Conservation (phyloP, 2,888 invertebrate genomes). For the Tortrix viridana region DNA sequence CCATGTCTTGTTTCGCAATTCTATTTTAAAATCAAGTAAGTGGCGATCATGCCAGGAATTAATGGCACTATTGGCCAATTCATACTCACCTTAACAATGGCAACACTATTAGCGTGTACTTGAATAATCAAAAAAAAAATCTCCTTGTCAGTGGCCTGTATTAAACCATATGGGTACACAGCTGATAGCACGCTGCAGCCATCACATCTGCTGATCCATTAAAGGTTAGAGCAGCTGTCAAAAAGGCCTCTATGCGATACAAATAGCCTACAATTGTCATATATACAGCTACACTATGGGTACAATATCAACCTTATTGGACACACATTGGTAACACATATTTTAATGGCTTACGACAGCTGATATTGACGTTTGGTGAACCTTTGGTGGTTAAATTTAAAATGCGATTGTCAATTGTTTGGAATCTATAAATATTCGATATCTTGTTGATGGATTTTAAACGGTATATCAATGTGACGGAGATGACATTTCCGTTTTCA, state of each 20-base stretch:
- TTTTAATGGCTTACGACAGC: not conserved
- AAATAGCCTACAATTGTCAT: constrained; percentile 12
- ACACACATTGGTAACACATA: not conserved
- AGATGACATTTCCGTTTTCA: not conserved
- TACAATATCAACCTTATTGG: not conserved
- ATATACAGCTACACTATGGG: not conserved
- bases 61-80: too few relatives aligned
- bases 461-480: not conserved
- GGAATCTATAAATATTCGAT: not conserved
- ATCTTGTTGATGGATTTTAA: constrained; percentile 1
- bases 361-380: not conserved
- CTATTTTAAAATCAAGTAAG: too few relatives aligned
- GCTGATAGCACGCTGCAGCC: not conserved
- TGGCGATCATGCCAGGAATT: too few relatives aligned
- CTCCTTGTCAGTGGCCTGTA: not conserved
- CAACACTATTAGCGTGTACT: too few relatives aligned
- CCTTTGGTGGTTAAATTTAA: not conserved
- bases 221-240: constrained; percentile 36
- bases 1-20: too few relatives aligned
- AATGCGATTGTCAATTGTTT: constrained; percentile 12
- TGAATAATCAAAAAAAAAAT: too few relatives aligned
- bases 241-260: constrained; percentile 20
- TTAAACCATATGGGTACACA: not conserved
- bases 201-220: constrained; percentile 27
- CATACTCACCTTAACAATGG: too few relatives aligned